Evolutionary conservation across 1,140 invertebrate genomes (phyloP), one percentile per base, ranked within the genome.

Genomic region (Rhagoletis pomonella): DNA sequence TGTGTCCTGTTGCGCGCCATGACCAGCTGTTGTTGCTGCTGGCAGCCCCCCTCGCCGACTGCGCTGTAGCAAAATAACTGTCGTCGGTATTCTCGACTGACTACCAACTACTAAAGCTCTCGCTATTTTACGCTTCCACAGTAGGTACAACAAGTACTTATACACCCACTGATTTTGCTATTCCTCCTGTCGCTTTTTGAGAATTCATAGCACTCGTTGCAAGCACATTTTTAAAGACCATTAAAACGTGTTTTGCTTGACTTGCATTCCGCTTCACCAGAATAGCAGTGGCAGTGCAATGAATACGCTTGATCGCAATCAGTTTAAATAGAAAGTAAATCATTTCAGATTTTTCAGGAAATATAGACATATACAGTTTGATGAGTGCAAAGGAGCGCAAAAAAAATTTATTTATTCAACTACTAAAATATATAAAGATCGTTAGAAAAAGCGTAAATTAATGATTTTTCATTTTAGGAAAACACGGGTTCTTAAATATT

Each of bases 1-100:
- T 81, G 73, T 81, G 73, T 81, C 73, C 47, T 81, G 73, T 81
- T 81, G 73, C 73, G 73, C 73, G n/a, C 47, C 50, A 55, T 81
- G 47, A 29, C 73, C 73, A 81, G 47, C 73, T 81, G 73, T 17
- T 81, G 47, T 81, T 50, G 73, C 73, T 73, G 14, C 42, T n/a
- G 12, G 69, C 73, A 50, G 5, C 73, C 73, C 10, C 73, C 73
- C 73, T 29, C 73, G 42, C 47, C 19, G 19, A 29, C 29, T 29
- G 29, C 29, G 29, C 29, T 10, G 50, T 9, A 39, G 42, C 47
- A 3, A 58, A 81, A 50, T 81, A 47, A 55, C 73, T 81, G 67
- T 3, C 65, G 29, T 29, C 39, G 14, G 14, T n/a, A 73, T 69
- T 4, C 42, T 12, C 67, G 42, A 50, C 64, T 7, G n/a, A 67